Base-by-base conservation (phyloP, 1,140 invertebrate genomes). In the Matsumurasca onukii region DNA sequence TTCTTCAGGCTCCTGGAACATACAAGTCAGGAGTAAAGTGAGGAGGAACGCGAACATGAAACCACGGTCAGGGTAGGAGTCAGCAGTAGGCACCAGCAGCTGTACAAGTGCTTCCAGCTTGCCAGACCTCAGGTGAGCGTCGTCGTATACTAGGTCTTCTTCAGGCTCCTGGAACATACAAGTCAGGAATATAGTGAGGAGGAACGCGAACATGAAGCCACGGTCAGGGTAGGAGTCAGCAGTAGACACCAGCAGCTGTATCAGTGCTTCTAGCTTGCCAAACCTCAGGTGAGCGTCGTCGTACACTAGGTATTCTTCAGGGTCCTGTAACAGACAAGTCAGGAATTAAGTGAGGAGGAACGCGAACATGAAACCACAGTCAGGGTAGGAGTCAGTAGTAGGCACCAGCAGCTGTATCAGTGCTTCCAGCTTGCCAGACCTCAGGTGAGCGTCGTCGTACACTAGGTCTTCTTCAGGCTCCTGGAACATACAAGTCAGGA, bases 11-110 rank as follows among this genome's bases (percentile, higher is more conserved):
- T 85, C 24, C 95, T 84, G n/a, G 94, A 93, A 78, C n/a, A n/a
- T n/a, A n/a, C n/a, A n/a, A n/a, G n/a, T n/a, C 67, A 98, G 85
- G 81, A 97, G 96, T n/a, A n/a, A n/a, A n/a, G n/a, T 96, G 25
- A 98, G 84, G 66, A 98, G 85, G 81, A 97, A 97, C 68, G 95
- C 93, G 80, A 97, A 98, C 52, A 94, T 85, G 83, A 93, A 97
- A 25, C 89, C 89, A 73, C 92, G 86, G 79, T 94, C 91, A 31
- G 93, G 92, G 80, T 92, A 93, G 78, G 94, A 94, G 59, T 89
- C 88, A 57, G 90, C 86, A 29, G 93, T 95, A 2, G 95, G 95
- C 66, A 97, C 89, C 78, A 97, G 88, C 78, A 95, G 92, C 75
- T 92, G 89, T 34, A 96, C 90, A 59, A 97, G 83, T 0, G 91